Evolutionary conservation across 2,888 invertebrate genomes (phyloP).

Genomic region (Venusia cambrica): DNA sequence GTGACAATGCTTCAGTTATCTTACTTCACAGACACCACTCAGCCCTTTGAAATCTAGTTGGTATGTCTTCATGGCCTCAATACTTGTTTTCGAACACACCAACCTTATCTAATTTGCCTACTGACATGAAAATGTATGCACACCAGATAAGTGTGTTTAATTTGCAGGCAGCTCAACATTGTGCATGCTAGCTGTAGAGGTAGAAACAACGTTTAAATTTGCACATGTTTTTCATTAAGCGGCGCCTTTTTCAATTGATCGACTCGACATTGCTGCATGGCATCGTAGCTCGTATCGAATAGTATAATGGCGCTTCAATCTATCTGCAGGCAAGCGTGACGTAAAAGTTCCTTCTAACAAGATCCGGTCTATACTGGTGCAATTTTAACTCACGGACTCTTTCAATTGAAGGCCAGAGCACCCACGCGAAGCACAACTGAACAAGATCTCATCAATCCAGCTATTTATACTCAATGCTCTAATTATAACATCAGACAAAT

Average conservation of each 20-base stretch:
- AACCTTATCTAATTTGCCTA: constrained; percentile 61
- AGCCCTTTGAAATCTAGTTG: constrained; percentile 22
- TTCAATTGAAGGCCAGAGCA: constrained; percentile 62
- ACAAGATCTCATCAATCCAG: constrained; percentile 52
- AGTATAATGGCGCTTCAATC: constrained; percentile 50
- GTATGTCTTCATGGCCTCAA: constrained; percentile 39
- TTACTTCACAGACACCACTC: constrained; percentile 5
- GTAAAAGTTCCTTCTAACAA: constrained; percentile 39
- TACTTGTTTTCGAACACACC: constrained; percentile 47
- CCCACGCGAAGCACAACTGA: constrained; percentile 53
- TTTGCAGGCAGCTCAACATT: constrained; percentile 39
- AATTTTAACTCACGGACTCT: constrained; percentile 48
- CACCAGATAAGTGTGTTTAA: constrained; percentile 49
- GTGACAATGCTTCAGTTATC: constrained; percentile 29
- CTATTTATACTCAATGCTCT: constrained; percentile 62
- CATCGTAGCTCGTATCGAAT: constrained; percentile 36
- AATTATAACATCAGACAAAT: constrained; percentile 59
- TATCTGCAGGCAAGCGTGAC: constrained; percentile 43
- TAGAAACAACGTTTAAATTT: constrained; percentile 41
- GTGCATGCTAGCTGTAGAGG: constrained; percentile 36
- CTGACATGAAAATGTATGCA: constrained; percentile 53
- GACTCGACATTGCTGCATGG: constrained; percentile 34
- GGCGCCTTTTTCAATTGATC: constrained; percentile 41
- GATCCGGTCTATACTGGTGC: constrained; percentile 49
- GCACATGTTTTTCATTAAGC: constrained; percentile 28